Conservation (phyloP, 2,113 vertebrate species). For the Zapornia atra region DNA sequence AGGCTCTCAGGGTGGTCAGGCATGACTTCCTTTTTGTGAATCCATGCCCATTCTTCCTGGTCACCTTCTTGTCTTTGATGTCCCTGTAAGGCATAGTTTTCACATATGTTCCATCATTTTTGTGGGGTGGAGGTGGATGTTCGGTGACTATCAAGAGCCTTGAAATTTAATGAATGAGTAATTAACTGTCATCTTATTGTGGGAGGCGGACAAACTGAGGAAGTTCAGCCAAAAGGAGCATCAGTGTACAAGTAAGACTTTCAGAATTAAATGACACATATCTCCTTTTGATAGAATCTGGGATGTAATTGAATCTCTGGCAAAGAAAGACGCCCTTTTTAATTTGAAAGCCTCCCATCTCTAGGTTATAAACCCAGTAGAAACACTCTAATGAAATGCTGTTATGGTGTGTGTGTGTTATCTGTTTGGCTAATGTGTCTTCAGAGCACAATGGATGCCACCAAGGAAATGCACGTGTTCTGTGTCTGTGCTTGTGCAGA, state of each 20-base stretch:
- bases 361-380: background rate
- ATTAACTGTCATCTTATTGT: background rate
- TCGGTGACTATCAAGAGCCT: background rate
- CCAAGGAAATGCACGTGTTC: background rate
- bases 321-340: background rate
- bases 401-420: background rate
- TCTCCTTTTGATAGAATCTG: background rate
- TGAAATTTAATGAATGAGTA: background rate
- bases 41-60: background rate
- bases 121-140: rapidly evolving
- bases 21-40: background rate
- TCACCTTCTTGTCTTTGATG: background rate
- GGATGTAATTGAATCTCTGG: background rate
- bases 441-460: background rate
- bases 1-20: background rate
- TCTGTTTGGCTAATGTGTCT: background rate
- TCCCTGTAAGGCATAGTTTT: background rate
- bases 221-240: background rate
- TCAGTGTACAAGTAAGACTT: background rate
- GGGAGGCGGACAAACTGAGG: background rate
- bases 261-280: background rate
- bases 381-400: background rate
- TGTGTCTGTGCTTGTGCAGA: background rate
- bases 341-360: background rate
- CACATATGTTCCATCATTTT: background rate